Conservation (phyloP, 2,797 vertebrate genomes). For the Gallinago solitaria region DNA sequence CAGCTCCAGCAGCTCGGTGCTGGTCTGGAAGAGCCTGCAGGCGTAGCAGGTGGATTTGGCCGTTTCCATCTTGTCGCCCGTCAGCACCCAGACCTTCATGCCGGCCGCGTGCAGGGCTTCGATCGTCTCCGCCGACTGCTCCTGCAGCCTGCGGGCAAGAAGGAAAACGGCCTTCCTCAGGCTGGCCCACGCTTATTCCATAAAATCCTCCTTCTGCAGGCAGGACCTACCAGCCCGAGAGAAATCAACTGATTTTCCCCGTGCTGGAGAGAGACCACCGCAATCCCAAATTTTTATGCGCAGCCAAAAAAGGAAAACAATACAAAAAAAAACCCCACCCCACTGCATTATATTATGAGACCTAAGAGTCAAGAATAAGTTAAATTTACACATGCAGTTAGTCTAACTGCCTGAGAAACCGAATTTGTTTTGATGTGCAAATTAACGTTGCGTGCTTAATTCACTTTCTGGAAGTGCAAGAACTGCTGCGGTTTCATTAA, state of each 20-base stretch:
- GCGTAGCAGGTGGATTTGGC: slow-evolving; percentile 97
- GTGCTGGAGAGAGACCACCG: neutral
- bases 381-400: slow-evolving; percentile 4
- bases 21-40: slow-evolving; percentile 91
- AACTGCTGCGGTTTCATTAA: slow-evolving; percentile 38
- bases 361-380: neutral
- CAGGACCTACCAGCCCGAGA: neutral
- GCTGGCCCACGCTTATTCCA: neutral
- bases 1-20: slow-evolving; percentile 92
- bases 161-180: neutral
- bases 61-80: slow-evolving; percentile 98
- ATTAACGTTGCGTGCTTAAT: neutral
- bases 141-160: slow-evolving; percentile 85
- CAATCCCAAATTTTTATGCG: neutral
- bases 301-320: neutral
- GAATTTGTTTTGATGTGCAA: slow-evolving; percentile 49
- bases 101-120: slow-evolving; percentile 93
- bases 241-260: neutral
- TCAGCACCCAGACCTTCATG: slow-evolving; percentile 97
- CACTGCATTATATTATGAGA: neutral
- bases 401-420: neutral
- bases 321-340: neutral
- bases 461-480: neutral
- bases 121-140: slow-evolving; percentile 93
- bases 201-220: neutral